A percentile compares a stretch with the other conserved stretches of the same genome.
Conservation (phyloP, 2,113 vertebrate species). For the Sturnus vulgaris region DNA sequence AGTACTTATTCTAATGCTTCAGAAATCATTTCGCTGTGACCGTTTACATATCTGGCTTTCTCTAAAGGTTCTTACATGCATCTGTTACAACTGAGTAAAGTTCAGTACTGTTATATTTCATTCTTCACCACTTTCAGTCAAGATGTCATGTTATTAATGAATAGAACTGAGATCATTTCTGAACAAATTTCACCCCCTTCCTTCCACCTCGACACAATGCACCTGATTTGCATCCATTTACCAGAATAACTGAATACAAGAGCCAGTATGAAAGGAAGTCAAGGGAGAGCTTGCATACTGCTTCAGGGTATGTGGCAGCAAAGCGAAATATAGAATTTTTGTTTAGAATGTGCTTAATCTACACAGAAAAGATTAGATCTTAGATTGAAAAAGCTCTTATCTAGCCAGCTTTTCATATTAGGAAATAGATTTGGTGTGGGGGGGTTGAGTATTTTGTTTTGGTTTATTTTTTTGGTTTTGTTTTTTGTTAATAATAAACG, state of each 20-base stretch:
- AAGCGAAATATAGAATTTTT: constrained; percentile 57
- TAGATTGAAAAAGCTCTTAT: constrained; percentile 7
- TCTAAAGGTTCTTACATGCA: constrained; percentile 47
- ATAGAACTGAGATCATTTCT: constrained; percentile 78
- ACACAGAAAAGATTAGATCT: constrained; percentile 12
- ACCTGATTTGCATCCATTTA: constrained; percentile 79
- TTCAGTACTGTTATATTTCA: constrained; percentile 72
- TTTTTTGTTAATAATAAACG: not conserved
- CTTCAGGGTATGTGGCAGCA: constrained; percentile 61
- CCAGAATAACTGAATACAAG: constrained; percentile 74
- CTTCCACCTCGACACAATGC: constrained; percentile 70
- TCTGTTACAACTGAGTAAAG: constrained; percentile 70
- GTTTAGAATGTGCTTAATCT: constrained; percentile 35
- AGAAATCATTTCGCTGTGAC: constrained; percentile 58
- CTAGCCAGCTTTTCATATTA: constrained; percentile 17
- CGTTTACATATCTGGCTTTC: constrained; percentile 63
- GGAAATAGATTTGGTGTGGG: not conserved
- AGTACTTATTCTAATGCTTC: constrained; percentile 58
- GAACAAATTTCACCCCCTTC: constrained; percentile 73
- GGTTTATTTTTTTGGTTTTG: not conserved
- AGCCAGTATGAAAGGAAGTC: constrained; percentile 72
- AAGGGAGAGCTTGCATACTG: constrained; percentile 60
- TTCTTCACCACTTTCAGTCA: constrained; percentile 70
- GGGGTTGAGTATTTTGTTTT: not conserved
- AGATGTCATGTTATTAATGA: constrained; percentile 78